Base-by-base conservation (phyloP, 2,797 vertebrate species). In the Antennarius maculatus region DNA sequence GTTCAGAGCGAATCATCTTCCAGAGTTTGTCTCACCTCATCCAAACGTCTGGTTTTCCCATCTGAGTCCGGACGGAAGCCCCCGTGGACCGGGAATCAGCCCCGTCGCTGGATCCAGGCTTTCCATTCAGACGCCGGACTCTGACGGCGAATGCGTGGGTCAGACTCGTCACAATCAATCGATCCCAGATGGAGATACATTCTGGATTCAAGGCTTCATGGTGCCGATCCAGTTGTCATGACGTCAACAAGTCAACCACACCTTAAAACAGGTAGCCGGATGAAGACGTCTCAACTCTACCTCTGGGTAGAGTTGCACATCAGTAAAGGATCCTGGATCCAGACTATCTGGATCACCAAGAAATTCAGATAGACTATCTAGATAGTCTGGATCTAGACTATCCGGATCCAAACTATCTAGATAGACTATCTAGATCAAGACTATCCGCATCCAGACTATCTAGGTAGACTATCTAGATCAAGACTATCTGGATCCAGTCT, bases 1-100 rank as follows among this genome's bases (percentile, higher is more conserved):
- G 27, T 9, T 41, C 42, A 62, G n/a, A 10, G 64, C 27, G 48
- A 53, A n/a, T 10, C 51, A 49, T 61, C 54, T 47, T 69, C 5
- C 13, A 49, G 69, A 45, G 71, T 47, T n/a, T 60, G 16, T 60
- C 34, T 10, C 29, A 39, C 51, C 31, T 55, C 15, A 7, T 84
- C 75, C 69, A 78, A 82, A 62, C 2, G 54, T 83, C 76, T 87
- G 82, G 53, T 74, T 54, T 67, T 41, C 62, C 78, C 77, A 77
- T 86, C 69, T 28, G 58, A 77, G 4, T 54, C 59, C 69, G 51
- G 61, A 80, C 58, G 23, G 53, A 80, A 82, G 54, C 49, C 75
- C 64, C 53, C 49, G 15, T 0, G 13, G 55, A 62, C 55, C 73
- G 65, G 77, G 72, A 81, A 66, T 66, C 52, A 77, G 63, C 45